Percentiles rank a stretch among this genome's conserved stretches.
Evolutionary conservation across 1,140 invertebrate species (phyloP).

Genomic region (honey bee (Apis mellifera)): DNA sequence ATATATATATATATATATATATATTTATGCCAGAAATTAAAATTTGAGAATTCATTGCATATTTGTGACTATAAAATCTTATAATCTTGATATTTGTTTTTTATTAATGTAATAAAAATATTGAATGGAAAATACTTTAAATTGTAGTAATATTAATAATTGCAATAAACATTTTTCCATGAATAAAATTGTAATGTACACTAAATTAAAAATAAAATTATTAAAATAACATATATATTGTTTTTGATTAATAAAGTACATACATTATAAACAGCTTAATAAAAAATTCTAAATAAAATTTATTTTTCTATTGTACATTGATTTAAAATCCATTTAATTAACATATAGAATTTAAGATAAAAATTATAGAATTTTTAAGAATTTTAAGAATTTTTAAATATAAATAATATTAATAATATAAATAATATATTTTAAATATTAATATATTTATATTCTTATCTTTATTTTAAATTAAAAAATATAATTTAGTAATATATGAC

Average conservation of each 20-base stretch:
- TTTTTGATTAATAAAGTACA: background rate
- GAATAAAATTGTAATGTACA: slow-evolving; percentile 25
- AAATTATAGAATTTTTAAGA: background rate
- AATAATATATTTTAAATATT: too few relatives aligned
- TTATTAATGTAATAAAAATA: slow-evolving; percentile 18
- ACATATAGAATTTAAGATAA: background rate
- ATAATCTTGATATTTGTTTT: slow-evolving; percentile 5
- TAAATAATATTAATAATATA: background rate
- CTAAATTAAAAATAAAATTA: slow-evolving; percentile 27
- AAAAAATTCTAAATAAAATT: background rate
- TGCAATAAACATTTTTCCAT: slow-evolving; percentile 22
- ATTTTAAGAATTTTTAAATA: background rate
- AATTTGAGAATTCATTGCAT: slow-evolving; percentile 3
- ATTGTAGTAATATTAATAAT: background rate
- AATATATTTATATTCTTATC: background rate
- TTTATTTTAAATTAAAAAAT: slow-evolving; percentile 5
- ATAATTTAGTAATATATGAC: background rate
- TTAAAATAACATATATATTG: slow-evolving; percentile 2
- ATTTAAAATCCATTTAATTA: background rate
- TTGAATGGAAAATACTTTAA: slow-evolving; percentile 30
- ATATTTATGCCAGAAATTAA: slow-evolving; percentile 6
- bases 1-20: slow-evolving; percentile 10
- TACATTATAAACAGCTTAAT: slow-evolving; percentile 1
- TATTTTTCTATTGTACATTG: background rate
- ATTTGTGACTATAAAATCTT: slow-evolving; percentile 23